Conservation (phyloP, 2,888 invertebrate species). For the Caenorhabditis sp. region DNA sequence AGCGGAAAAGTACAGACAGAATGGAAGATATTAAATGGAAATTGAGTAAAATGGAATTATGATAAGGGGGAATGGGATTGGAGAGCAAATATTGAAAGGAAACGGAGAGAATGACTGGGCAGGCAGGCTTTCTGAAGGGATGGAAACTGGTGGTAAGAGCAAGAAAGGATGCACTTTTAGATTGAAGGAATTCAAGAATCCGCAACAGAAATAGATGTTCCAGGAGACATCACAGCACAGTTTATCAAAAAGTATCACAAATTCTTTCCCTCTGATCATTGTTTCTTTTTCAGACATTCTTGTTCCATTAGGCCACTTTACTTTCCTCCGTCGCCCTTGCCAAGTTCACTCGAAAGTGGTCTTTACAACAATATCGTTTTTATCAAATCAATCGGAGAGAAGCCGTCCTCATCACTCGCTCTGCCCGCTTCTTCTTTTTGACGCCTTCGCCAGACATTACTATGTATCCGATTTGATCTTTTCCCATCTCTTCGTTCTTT, state of each 20-base stretch:
- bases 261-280: background rate
- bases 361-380: slow-evolving; percentile 32
- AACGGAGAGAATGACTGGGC: background rate
- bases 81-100: slow-evolving; percentile 25
- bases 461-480: slow-evolving; percentile 21
- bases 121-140: background rate
- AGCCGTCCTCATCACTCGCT: slow-evolving; percentile 32
- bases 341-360: slow-evolving; percentile 28
- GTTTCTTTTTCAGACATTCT: background rate
- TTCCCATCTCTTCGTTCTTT: slow-evolving; percentile 1
- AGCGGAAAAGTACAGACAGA: slow-evolving; percentile 12
- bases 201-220: background rate
- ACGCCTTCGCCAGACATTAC: slow-evolving; percentile 38
- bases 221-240: slow-evolving; percentile 2
- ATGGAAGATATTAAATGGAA: slow-evolving; percentile 29
- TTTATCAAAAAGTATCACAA: background rate
- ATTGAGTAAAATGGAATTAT: slow-evolving; percentile 16
- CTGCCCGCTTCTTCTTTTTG: slow-evolving; percentile 9
- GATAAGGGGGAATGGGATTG: slow-evolving; percentile 39
- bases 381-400: slow-evolving; percentile 32
- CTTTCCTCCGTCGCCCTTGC: slow-evolving; percentile 26
- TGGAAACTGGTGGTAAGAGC: slow-evolving; percentile 1
- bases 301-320: background rate
- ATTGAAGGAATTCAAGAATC: background rate
- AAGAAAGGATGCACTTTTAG: background rate